Evolutionary conservation across 2,888 invertebrate genomes (phyloP), one percentile per base, ranked within the genome.

Genomic region (Orthosia incerta): DNA sequence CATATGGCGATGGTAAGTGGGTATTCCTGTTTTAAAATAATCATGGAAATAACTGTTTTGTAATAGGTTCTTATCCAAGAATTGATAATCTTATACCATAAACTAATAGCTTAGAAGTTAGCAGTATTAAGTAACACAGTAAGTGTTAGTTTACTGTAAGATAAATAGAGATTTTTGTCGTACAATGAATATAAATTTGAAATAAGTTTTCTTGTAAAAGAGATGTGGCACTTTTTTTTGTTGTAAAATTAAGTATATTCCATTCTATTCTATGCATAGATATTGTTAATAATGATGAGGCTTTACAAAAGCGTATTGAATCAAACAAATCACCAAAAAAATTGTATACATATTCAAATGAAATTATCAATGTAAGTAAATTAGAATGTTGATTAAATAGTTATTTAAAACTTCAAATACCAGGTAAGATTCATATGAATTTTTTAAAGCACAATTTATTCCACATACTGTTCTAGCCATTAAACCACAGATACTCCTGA

Each of bases 11-110:
- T 80, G 55, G 55, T 75, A 65, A 46, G 75, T 75, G 48, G 4
- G n/a, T 50, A 18, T 78, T 70, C 23, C 18, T 71, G 39, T 13
- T 20, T 20, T 45, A 72, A 79, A 59, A 74, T 71, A 18, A 78
- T 78, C 46, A 15, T 51, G 12, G 46, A 51, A 71, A 71, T 72
- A 74, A 72, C 74, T 53, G 56, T 51, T 76, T 15, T 45, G 16
- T 50, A 70, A 45, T 20, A 7, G 39, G 7, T 51, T 71, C 46
- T 78, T 79, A 46, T 75, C 5, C 12, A 11, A 57, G 31, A 71
- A 46, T 53, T 61, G n/a, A 13, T 73, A 23, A 46, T 61, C 23
- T 61, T 45, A 51, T 59, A 26, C 15, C 13, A 11, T 16, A n/a
- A 7, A n/a, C 5, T 5, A 51, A 57, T 45, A 57, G n/a, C n/a